Conservation (phyloP, 1,140 invertebrate genomes). For the Tetramorium parvispinum region DNA sequence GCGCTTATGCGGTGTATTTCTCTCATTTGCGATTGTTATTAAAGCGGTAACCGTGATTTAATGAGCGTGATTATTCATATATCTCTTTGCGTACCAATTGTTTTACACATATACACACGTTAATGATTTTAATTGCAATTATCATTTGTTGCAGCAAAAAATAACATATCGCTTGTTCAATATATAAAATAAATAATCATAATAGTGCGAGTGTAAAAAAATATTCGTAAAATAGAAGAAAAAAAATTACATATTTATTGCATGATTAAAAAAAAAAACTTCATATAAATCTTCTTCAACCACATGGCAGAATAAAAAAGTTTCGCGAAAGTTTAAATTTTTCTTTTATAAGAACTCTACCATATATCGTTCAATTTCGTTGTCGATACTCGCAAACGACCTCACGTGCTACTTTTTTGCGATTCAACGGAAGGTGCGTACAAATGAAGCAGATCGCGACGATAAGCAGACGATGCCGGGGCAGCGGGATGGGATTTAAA, state of each 20-base stretch:
- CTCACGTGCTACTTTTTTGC: not conserved
- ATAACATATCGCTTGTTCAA: not conserved
- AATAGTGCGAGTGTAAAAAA: not conserved
- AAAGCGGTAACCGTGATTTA: constrained; percentile 47
- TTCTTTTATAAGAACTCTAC: not conserved
- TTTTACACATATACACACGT: constrained; percentile 16
- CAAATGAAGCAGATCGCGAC: not conserved
- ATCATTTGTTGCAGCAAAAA: constrained; percentile 14
- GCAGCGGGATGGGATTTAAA: not conserved
- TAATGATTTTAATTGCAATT: constrained; percentile 28
- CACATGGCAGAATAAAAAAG: not conserved
- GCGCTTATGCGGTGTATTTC: constrained; percentile 26
- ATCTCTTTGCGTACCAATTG: constrained; percentile 33
- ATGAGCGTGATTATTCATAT: constrained; percentile 52
- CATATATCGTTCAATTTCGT: not conserved
- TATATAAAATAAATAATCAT: not conserved
- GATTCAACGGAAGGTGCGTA: not conserved
- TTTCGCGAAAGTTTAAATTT: not conserved
- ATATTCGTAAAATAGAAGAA: not conserved
- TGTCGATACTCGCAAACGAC: constrained; percentile 6
- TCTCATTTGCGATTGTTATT: constrained; percentile 46
- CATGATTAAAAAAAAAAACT: not conserved
- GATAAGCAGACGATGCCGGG: not conserved
- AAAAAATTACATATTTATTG: not conserved
- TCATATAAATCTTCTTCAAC: not conserved